Percentiles rank a stretch among this genome's conserved stretches.
phyloP scores from a whole-genome alignment of 2,888 invertebrate species.

The Monopis laevigella region DNA sequence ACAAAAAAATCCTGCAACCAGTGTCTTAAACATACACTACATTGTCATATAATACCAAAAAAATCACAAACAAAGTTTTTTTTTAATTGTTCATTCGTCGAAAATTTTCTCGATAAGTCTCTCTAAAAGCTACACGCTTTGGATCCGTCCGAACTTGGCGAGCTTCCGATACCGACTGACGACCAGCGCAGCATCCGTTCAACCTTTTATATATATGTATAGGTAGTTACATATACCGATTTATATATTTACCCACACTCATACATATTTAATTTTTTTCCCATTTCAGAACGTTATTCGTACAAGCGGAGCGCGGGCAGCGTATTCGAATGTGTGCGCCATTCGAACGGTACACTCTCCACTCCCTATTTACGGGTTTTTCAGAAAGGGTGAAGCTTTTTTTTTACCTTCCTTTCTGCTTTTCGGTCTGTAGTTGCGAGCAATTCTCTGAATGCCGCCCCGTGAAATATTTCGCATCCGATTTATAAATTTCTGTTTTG shows the following conservation, averaged over 20 bases:
- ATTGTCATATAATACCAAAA: no score
- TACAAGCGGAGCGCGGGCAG: conserved; percentile 45
- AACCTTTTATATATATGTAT: conserved; percentile 41
- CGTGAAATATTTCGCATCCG: conserved; percentile 53
- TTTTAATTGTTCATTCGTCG: background rate
- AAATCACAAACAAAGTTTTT: no score
- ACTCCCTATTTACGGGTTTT: conserved; percentile 60
- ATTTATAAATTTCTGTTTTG: conserved; percentile 35
- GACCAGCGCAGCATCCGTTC: conserved; percentile 6
- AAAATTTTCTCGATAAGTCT: conserved; percentile 8
- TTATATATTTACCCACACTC: conserved; percentile 67
- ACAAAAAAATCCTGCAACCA: background rate
- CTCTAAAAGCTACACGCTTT: no score
- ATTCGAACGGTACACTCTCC: conserved; percentile 37
- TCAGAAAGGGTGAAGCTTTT: conserved; percentile 64
- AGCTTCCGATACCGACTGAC: conserved; percentile 21
- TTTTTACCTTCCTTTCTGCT: conserved; percentile 61
- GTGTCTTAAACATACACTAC: background rate
- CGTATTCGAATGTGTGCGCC: conserved; percentile 36
- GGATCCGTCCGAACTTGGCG: conserved; percentile 22
- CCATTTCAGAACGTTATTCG: conserved; percentile 64
- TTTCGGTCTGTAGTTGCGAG: conserved; percentile 53
- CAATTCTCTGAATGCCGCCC: conserved; percentile 45
- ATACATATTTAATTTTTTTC: conserved; percentile 68
- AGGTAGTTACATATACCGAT: conserved; percentile 57